A percentile compares a stretch with the other conserved stretches of the same genome.
Evolutionary conservation across 2,888 invertebrate species (phyloP).

Genomic region (Zeuzera pyrina): DNA sequence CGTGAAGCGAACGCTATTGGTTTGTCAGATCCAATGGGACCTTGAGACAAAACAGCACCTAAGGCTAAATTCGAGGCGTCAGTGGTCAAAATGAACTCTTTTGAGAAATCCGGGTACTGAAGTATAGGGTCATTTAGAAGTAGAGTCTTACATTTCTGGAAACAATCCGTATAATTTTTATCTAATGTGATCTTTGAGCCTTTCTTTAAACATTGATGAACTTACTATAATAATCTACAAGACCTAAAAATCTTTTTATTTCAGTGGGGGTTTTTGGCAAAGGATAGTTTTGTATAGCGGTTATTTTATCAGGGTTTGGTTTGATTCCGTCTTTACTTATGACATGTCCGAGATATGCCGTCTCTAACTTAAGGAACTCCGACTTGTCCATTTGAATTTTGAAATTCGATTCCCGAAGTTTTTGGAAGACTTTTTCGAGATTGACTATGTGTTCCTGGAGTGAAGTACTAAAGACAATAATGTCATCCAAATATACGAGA

Average conservation of each 20-base stretch:
- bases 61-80: conserved; percentile 30
- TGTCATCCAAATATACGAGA: too few relatives aligned
- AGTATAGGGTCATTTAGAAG: background rate
- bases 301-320: conserved; percentile 21
- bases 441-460: too few relatives aligned
- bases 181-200: background rate
- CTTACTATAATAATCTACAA: too few relatives aligned
- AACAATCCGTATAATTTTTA: conserved; percentile 3
- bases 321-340: conserved; percentile 20
- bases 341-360: conserved; percentile 20
- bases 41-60: conserved; percentile 13
- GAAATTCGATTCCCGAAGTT: conserved; percentile 17
- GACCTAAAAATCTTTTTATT: too few relatives aligned
- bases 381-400: conserved; percentile 22
- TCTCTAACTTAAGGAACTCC: too few relatives aligned
- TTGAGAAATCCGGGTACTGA: conserved; percentile 14
- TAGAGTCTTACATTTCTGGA: background rate
- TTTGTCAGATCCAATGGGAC: conserved; percentile 7
- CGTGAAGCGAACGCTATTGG: too few relatives aligned
- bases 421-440: conserved; percentile 3
- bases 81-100: conserved; percentile 26
- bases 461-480: too few relatives aligned
- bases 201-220: background rate
- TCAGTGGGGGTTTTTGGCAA: too few relatives aligned
- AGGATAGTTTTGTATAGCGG: conserved; percentile 18